Evolutionary conservation across 2,888 invertebrate species (phyloP).

Genomic region (Pollenia angustigena): DNA sequence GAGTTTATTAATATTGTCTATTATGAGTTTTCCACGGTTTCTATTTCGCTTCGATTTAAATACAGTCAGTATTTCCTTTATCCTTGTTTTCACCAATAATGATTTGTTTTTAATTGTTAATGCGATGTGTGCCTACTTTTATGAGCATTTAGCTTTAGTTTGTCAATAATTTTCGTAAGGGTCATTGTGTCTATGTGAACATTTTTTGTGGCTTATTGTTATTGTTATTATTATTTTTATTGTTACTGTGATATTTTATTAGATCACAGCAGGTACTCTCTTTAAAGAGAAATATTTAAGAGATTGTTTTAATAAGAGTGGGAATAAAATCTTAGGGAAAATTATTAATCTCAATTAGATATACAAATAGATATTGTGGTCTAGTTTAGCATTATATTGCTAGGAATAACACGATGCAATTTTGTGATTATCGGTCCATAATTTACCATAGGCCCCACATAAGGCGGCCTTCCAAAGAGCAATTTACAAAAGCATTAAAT

Average conservation of each 20-base stretch:
- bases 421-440: no score
- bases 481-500: no score
- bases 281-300: not conserved
- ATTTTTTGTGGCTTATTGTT: not conserved
- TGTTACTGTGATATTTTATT: not conserved
- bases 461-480: no score
- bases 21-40: not conserved
- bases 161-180: conserved; percentile 24
- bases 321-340: no score
- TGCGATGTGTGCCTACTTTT: conserved; percentile 21
- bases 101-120: not conserved
- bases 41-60: not conserved
- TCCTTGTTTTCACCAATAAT: conserved; percentile 15
- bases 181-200: no score
- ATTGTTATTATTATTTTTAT: conserved; percentile 16
- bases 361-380: no score
- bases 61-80: conserved; percentile 1
- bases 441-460: no score
- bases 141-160: conserved; percentile 26
- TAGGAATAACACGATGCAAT: no score
- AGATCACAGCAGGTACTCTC: conserved; percentile 30
- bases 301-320: no score
- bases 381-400: no score
- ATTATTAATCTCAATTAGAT: no score
- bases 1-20: conserved; percentile 31